Conservation (phyloP, 1,140 invertebrate genomes). For the Pemphigus obesinymphae region DNA sequence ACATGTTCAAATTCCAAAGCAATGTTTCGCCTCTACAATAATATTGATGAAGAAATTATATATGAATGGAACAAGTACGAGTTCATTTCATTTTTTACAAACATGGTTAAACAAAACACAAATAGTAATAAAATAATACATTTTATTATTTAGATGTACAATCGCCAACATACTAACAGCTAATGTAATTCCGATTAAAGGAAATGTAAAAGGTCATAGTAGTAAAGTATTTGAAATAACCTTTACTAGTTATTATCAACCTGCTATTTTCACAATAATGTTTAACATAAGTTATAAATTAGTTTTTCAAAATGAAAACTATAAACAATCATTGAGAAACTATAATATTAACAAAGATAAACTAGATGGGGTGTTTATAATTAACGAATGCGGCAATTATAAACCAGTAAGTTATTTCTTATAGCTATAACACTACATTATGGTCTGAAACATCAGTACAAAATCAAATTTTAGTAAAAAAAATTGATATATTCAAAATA, state of each 20-base stretch:
- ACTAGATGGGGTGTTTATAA: conserved; percentile 1
- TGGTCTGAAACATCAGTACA: no score
- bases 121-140: not conserved
- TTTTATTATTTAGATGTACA: not conserved
- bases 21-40: not conserved
- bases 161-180: not conserved
- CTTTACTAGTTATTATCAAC: not conserved
- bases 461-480: no score
- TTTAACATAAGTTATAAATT: not conserved
- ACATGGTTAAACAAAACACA: not conserved
- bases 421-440: no score
- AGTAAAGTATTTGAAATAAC: conserved; percentile 7
- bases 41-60: conserved; percentile 1
- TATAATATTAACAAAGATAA: not conserved
- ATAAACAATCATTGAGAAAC: not conserved
- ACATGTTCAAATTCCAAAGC: not conserved
- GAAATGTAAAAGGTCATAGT: not conserved
- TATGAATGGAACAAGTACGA: conserved; percentile 12
- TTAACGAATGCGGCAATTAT: conserved; percentile 1
- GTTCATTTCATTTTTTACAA: not conserved
- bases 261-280: conserved; percentile 20
- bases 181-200: not conserved
- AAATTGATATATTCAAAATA: no score
- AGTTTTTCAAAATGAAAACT: not conserved
- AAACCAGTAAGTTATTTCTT: no score